Evolutionary conservation across 2,113 vertebrate genomes (phyloP), one percentile per base, ranked within the genome.

Genomic region (Ailuropoda melanoleuca): DNA sequence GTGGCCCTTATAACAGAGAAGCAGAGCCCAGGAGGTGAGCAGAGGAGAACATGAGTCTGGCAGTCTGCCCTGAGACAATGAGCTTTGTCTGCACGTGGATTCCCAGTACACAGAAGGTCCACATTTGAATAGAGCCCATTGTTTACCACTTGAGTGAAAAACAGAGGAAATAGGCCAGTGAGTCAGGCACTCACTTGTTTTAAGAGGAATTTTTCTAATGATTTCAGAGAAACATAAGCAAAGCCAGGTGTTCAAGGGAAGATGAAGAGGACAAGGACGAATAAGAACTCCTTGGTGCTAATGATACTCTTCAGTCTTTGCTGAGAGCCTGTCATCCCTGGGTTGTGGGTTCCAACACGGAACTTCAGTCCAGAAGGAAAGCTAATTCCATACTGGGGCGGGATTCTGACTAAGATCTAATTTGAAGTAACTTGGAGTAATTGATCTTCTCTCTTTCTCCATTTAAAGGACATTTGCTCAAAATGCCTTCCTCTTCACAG

Each of bases 81-180:
- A 91, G 64, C 50, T 97, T 70, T 74, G 75, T 96, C 88, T 97
- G 81, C 81, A 72, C 3, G 14, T 53, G 94, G 84, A 56, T 64
- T 94, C 85, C 24, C 75, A 86, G 81, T 3, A 17, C 60, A 62
- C 62, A 81, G 72, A 60, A 3, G 0, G 43, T 64, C 58, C 78
- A 0, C 53, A 34, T 68, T 94, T 95, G 39, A 97, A 96, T 50
- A 86, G 75, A 96, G 50, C 18, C 80, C 53, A 93, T 81, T 97
- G 97, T 96, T 98, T 95, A 81, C 72, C 66, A 64, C 64, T 97
- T 77, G 77, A 37, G 85, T 62, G 56, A 64, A 85, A 96, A 93
- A 48, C 56, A 92, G 88, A 97, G 81, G 93, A 97, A 96, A 60
- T 12, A 93, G 72, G 10, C 91, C 95, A 91, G 37, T 93, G 93